Conservation (phyloP, 2,113 vertebrate genomes). For the Erinaceus europaeus region DNA sequence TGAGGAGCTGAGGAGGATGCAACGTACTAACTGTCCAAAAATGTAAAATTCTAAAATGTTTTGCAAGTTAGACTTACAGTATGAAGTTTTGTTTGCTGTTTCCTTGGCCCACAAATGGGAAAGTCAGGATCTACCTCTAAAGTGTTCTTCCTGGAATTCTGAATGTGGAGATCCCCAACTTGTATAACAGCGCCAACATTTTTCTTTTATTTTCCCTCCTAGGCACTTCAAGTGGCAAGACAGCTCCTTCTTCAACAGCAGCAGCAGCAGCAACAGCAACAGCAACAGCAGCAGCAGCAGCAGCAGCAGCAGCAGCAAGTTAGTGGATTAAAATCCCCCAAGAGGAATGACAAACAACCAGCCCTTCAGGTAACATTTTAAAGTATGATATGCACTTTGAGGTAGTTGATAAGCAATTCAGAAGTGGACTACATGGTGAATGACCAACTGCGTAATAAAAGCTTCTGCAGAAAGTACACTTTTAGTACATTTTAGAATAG, state of each 20-base stretch:
- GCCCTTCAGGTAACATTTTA: conserved; percentile 88
- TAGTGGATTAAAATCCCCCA: conserved; percentile 91
- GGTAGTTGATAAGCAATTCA: not conserved
- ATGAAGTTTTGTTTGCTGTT: not conserved
- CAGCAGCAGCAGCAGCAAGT: conserved; percentile 86
- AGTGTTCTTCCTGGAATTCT: not conserved
- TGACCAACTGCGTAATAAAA: not conserved
- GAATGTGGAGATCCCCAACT: not conserved
- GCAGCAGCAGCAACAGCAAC: conserved; percentile 83
- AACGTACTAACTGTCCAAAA: not conserved
- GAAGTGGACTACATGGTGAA: not conserved
- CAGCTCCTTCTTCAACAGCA: conserved; percentile 93
- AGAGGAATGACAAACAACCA: conserved; percentile 93
- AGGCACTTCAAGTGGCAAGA: conserved; percentile 96
- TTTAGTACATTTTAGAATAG: no score
- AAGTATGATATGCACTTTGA: not conserved
- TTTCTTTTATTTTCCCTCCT: conserved; percentile 70
- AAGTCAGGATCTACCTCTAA: not conserved
- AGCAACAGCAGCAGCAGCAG: conserved; percentile 89
- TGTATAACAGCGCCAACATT: not conserved
- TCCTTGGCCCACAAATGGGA: conserved; percentile 13
- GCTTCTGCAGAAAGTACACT: not conserved
- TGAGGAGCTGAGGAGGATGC: not conserved
- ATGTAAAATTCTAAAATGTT: conserved; percentile 18
- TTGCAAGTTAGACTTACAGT: not conserved